Evolutionary conservation across 2,888 invertebrate species (phyloP).

Genomic region (Agonum fuliginosum): DNA sequence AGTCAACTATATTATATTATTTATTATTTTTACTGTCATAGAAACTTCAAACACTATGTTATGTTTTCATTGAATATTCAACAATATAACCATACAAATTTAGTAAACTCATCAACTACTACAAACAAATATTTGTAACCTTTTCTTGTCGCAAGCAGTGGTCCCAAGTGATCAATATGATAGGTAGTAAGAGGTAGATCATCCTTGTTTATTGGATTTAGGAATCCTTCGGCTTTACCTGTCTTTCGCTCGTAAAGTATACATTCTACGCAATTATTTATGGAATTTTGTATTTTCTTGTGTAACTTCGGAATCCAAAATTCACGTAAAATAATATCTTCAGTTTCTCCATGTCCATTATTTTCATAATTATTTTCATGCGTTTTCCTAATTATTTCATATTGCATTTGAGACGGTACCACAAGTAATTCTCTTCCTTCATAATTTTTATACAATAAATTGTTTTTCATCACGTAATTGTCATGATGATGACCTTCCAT

Average conservation of each 20-base stretch:
- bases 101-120: constrained; percentile 48
- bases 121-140: constrained; percentile 41
- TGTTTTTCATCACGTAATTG: background rate
- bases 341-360: too few relatives aligned
- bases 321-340: too few relatives aligned
- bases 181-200: constrained; percentile 27
- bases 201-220: constrained; percentile 35
- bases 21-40: too few relatives aligned
- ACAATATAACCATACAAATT: constrained; percentile 46
- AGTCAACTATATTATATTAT: too few relatives aligned
- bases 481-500: background rate
- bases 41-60: too few relatives aligned
- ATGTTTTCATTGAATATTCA: constrained; percentile 26
- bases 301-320: too few relatives aligned
- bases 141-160: constrained; percentile 3
- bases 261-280: constrained; percentile 25
- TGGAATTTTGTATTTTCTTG: background rate
- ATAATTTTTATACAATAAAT: constrained; percentile 6
- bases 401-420: constrained; percentile 67
- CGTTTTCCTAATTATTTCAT: constrained; percentile 65
- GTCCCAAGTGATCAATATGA: constrained; percentile 35
- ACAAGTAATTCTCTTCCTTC: constrained; percentile 59
- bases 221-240: constrained; percentile 38
- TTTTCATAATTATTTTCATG: constrained; percentile 66
- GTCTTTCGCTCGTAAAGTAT: background rate